Conservation (phyloP, 2,113 vertebrate genomes). For the Micronisus gabar region DNA sequence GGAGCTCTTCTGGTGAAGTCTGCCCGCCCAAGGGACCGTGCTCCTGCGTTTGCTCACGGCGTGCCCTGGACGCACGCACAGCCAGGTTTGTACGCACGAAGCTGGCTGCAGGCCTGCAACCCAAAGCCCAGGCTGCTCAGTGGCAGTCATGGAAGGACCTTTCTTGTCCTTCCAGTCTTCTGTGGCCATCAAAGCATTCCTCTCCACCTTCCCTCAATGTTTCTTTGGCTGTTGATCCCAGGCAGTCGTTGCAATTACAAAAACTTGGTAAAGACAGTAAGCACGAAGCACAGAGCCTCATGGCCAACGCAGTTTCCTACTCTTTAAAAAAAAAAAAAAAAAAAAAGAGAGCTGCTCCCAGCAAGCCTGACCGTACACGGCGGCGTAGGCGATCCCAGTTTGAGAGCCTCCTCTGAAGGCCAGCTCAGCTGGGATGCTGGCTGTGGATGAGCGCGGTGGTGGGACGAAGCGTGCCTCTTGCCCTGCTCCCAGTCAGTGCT, state of each 20-base stretch:
- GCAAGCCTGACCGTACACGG: background rate
- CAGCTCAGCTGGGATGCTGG: background rate
- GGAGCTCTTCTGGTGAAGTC: background rate
- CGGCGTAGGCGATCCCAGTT: fast-evolving
- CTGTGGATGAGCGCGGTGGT: background rate
- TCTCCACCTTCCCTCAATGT: background rate
- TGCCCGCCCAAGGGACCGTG: fast-evolving
- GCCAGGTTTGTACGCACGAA: background rate
- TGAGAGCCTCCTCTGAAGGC: background rate
- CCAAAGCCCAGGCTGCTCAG: background rate
- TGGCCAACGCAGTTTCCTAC: background rate
- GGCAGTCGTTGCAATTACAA: background rate
- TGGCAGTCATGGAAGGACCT: background rate
- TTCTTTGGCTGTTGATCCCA: background rate
- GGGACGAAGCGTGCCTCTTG: background rate
- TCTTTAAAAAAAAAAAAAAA: background rate
- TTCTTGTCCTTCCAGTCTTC: background rate
- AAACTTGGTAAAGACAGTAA: background rate
- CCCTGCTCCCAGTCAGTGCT: background rate
- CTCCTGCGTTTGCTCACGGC: background rate
- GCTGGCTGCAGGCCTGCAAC: background rate
- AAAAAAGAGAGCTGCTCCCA: background rate
- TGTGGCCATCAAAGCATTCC: background rate
- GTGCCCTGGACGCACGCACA: fast-evolving
- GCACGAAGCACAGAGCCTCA: background rate